Base-by-base conservation (phyloP, 1,140 invertebrate species). In the Bombus sylvicola region DNA sequence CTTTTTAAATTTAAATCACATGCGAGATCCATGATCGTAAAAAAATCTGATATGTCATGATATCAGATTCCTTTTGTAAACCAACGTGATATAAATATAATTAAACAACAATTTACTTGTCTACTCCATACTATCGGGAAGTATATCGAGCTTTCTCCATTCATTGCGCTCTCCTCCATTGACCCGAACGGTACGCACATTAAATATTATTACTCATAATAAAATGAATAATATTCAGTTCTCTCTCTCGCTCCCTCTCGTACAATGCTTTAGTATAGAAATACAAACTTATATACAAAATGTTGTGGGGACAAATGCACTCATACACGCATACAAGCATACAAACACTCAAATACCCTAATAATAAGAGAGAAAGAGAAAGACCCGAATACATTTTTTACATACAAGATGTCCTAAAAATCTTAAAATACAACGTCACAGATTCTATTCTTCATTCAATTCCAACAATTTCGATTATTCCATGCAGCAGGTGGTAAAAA, bases 21-120 rank as follows among this genome's bases (percentile, higher is more conserved):
- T 69, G 85, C 87, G 82, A 88, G 76, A 88, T 83, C 83, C 74
- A 81, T 80, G 73, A 83, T 75, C 74, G 53, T 86, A 31, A 69
- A 69, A 47, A 85, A 66, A 34, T 93, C 93, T 91, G 92, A 93
- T 94, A 95, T 89, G 92, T 94, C 93, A 94, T 94, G 93, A 91
- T 94, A 93, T 88, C 93, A 94, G 92, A 94, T 89, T 86, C 85
- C 68, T 31, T 34, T 80, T 78, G 66, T 84, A 86, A 83, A 86
- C 37, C 79, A 83, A 83, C 73, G n/a, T 76, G 47, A 83, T 76
- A 86, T 86, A 86, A 87, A 88, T 85, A 86, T 77, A 85, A 81
- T 80, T 81, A 81, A 85, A 81, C 72, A 85, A 85, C 87, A 81
- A 85, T 47, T 79, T 81, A 85, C 76, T 88, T 76, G 73, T 81